These are phyloP conservation scores for Astreopora myriophthalma DNA, from an alignment of 64 coral and sea anemone species.

Conservation along the genomic window DNA sequence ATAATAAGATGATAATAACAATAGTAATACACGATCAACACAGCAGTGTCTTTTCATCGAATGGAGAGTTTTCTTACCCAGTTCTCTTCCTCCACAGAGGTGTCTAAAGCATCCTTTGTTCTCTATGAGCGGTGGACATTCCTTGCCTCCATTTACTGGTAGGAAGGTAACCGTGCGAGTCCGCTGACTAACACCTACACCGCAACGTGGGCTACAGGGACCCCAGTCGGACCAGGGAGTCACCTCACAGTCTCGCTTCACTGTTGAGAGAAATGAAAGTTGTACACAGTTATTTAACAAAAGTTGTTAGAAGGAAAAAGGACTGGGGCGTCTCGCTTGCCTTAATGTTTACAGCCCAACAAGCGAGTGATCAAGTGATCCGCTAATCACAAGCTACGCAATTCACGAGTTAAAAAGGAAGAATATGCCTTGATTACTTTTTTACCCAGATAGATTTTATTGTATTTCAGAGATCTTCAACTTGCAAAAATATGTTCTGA, in stretches of 20 bases:
- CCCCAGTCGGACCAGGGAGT: conserved; percentile 77
- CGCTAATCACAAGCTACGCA: too few species aligned
- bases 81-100: conserved; percentile 61
- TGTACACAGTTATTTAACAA: not conserved
- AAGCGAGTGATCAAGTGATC: too few species aligned
- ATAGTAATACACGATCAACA: too few species aligned
- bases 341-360: too few species aligned
- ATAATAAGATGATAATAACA: too few species aligned
- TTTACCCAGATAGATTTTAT: too few species aligned
- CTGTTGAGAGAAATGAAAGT: not conserved
- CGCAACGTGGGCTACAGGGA: conserved; percentile 76
- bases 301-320: not conserved
- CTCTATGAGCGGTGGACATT: conserved; percentile 75
- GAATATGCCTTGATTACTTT: too few species aligned
- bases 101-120: conserved; percentile 77
- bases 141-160: conserved; percentile 67
- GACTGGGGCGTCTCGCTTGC: too few species aligned
- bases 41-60: not conserved
- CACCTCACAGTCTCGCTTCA: conserved; percentile 66
- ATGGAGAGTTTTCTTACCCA: conserved; percentile 42
- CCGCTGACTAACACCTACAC: conserved; percentile 67
- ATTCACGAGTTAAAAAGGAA: too few species aligned
- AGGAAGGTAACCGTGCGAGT: conserved; percentile 62
- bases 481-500: too few species aligned
- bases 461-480: too few species aligned